Conservation (phyloP, 2,888 invertebrate species). For the Drosophila hamatofila region DNA sequence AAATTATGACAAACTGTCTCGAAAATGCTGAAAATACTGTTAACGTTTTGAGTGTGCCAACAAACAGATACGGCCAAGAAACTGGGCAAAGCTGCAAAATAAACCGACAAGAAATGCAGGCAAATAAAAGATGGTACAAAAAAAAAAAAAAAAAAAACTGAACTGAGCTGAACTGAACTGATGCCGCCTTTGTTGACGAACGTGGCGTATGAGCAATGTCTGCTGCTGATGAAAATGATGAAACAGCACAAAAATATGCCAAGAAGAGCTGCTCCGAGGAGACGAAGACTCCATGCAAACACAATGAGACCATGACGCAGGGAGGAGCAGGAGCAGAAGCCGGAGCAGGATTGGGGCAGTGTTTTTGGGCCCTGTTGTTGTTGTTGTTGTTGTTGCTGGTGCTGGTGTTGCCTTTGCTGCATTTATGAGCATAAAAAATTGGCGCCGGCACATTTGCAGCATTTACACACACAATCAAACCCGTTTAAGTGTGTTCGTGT, state of each 20-base stretch:
- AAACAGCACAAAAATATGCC: constrained; percentile 80
- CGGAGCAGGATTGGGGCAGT: constrained; percentile 1
- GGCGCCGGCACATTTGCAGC: constrained; percentile 70
- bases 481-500: constrained; percentile 31
- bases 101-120: constrained; percentile 27
- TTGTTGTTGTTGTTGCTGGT: constrained; percentile 30
- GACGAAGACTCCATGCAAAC: constrained; percentile 60
- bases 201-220: constrained; percentile 78
- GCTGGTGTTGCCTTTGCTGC: constrained; percentile 45
- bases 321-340: background rate
- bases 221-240: constrained; percentile 80
- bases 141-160: background rate
- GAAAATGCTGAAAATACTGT: constrained; percentile 81
- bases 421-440: constrained; percentile 78
- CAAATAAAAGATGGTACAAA: constrained; percentile 22
- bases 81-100: constrained; percentile 36
- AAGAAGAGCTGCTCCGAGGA: constrained; percentile 26
- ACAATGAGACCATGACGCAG: constrained; percentile 65
- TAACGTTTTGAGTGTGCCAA: constrained; percentile 68
- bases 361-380: constrained; percentile 30
- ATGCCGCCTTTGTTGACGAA: constrained; percentile 69
- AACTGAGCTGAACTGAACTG: constrained; percentile 39
- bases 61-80: constrained; percentile 48
- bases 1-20: constrained; percentile 81
- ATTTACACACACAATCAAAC: constrained; percentile 76